phyloP scores from a whole-genome alignment of 2,888 invertebrate genomes.

The Troglohyphantes excavatus region DNA sequence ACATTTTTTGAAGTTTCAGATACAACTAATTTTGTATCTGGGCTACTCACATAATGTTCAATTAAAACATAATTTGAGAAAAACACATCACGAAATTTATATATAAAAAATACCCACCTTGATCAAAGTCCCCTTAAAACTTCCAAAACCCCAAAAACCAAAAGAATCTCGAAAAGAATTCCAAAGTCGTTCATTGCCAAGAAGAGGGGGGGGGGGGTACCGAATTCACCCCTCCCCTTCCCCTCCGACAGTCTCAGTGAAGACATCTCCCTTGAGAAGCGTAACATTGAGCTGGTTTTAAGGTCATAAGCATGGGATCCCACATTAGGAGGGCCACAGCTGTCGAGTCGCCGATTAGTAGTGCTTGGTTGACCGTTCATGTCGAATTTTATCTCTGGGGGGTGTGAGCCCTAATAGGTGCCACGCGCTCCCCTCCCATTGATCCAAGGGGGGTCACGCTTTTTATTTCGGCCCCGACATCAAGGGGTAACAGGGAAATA shows the following conservation, averaged over 20 bases:
- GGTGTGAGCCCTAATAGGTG: slow-evolving; percentile 58
- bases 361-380: slow-evolving; percentile 75
- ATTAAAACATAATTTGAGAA: no score
- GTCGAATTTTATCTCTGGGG: slow-evolving; percentile 67
- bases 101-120: no score
- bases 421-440: slow-evolving; percentile 54
- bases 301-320: slow-evolving; percentile 71
- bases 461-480: slow-evolving; percentile 14
- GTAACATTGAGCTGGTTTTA: slow-evolving; percentile 66
- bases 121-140: not conserved
- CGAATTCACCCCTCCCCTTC: not conserved
- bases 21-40: no score
- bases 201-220: no score
- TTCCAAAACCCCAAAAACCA: not conserved
- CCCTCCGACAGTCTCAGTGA: no score
- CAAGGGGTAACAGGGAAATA: slow-evolving; percentile 48
- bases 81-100: no score
- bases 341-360: slow-evolving; percentile 72
- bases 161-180: not conserved
- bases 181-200: not conserved
- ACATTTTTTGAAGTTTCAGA: no score
- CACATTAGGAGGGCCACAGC: slow-evolving; percentile 76
- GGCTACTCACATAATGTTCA: no score
- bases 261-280: slow-evolving; percentile 56
- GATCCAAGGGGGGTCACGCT: slow-evolving; percentile 28